Percentiles rank a stretch among this genome's conserved stretches.
These are phyloP conservation scores for Neocrepidodera transversa DNA, from an alignment of 2,888 invertebrate genomes.

Conservation along the genomic window DNA sequence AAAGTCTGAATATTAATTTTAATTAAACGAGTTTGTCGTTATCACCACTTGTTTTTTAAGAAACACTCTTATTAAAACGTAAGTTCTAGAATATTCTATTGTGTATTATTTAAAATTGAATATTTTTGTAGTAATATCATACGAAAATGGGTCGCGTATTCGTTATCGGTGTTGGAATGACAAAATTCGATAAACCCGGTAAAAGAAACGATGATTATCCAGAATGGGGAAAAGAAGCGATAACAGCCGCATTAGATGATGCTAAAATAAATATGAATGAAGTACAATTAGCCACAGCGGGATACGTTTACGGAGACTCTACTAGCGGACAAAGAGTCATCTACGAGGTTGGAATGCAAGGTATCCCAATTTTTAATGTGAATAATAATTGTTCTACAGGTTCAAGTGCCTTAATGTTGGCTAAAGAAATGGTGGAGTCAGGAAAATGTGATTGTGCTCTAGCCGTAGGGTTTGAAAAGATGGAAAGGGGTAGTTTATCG, in stretches of 20 bases:
- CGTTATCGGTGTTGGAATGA: slow-evolving; percentile 97
- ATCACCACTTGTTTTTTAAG: not conserved
- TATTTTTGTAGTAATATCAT: slow-evolving; percentile 13
- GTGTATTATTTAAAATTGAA: not conserved
- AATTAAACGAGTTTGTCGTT: not conserved
- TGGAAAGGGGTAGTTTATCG: slow-evolving; percentile 90
- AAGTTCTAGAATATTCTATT: not conserved
- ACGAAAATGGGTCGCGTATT: slow-evolving; percentile 68
- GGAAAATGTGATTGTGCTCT: slow-evolving; percentile 87
- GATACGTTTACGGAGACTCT: slow-evolving; percentile 96
- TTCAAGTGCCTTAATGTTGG: slow-evolving; percentile 88
- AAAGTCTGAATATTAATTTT: slow-evolving; percentile 18
- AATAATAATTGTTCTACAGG: slow-evolving; percentile 99
- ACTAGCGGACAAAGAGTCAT: slow-evolving; percentile 94
- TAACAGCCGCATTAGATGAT: slow-evolving; percentile 85
- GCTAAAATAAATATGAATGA: slow-evolving; percentile 77
- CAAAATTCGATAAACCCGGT: slow-evolving; percentile 97
- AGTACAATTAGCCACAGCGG: slow-evolving; percentile 89
- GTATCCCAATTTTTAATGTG: slow-evolving; percentile 94
- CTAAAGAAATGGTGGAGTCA: slow-evolving; percentile 90
- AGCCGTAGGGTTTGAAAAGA: slow-evolving; percentile 97
- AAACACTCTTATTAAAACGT: not conserved
- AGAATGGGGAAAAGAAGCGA: slow-evolving; percentile 92
- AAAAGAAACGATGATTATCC: slow-evolving; percentile 87
- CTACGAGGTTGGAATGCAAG: slow-evolving; percentile 91